phyloP scores from a whole-genome alignment of 1,140 invertebrate genomes.

The Camponotus vicinus region DNA sequence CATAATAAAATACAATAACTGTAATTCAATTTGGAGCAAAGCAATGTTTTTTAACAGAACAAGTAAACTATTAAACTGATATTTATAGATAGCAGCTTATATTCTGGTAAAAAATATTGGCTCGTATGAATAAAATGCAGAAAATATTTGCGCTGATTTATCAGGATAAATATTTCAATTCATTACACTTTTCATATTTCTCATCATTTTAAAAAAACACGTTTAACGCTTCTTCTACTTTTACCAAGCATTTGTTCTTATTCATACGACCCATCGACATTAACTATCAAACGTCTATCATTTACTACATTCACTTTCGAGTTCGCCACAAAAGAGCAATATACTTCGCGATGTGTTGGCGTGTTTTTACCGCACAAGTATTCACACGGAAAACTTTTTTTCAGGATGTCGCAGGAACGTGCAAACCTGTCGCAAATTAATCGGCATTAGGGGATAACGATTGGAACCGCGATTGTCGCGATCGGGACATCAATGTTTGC shows the following conservation, averaged over 20 bases:
- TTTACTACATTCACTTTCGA: background rate
- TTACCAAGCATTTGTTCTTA: background rate
- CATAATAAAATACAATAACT: background rate
- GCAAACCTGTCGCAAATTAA: background rate
- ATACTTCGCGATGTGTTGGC: background rate
- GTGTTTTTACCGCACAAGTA: background rate
- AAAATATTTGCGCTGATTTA: background rate
- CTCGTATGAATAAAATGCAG: constrained; percentile 15
- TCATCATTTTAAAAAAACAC: too few relatives aligned
- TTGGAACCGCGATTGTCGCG: background rate
- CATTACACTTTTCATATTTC: background rate
- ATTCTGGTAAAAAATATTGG: background rate
- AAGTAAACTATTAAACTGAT: background rate
- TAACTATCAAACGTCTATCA: constrained; percentile 14
- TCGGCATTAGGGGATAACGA: background rate
- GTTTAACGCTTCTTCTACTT: background rate
- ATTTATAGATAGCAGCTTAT: constrained; percentile 11
- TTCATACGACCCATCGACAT: constrained; percentile 47
- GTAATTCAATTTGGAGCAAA: background rate
- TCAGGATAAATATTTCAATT: background rate
- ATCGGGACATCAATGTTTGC: constrained; percentile 38
- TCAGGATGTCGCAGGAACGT: background rate
- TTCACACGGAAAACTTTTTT: background rate
- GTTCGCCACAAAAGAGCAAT: background rate
- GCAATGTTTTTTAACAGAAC: background rate